Evolutionary conservation across 1,140 invertebrate genomes (phyloP), one percentile per base, ranked within the genome.

Genomic region (Brachionus koreanus): DNA sequence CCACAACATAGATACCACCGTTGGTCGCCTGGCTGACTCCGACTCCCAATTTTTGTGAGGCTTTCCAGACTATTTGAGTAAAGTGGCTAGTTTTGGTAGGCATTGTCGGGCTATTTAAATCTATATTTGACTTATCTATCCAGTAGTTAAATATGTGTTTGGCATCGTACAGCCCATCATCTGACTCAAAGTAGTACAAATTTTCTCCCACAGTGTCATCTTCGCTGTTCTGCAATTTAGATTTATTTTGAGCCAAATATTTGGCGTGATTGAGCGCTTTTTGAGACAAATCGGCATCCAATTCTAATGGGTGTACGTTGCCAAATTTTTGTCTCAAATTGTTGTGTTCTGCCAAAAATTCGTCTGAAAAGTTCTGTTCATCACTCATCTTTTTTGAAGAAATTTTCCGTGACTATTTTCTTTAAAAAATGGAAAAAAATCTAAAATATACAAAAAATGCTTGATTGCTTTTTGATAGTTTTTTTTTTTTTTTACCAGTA

Each of bases 11-110:
- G 13, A 57, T 61, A 12, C 46, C 49, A 10, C 61, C 61, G 19
- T 39, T 42, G 9, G 10, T 52, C 1, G 61, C 19, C 35, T 57
- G 25, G 4, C 49, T 43, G 10, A 65, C 23, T 16, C 76, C 76
- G 12, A 79, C 61, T 0, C 76, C 76, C 33, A 79, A 43, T 63
- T 65, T 79, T 42, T 39, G 16, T 6, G 19, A 42, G 25, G 23
- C 57, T 42, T 61, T 79, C 76, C 76, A 79, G 3, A 79, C 76
- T 10, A 79, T 79, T 79, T 79, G 76, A n/a, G 76, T 79, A 79
- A 79, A 79, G 57, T 79, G 76, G 25, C 33, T 79, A 2, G 49
- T 79, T 4, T 12, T 25, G 12, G 25, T 9, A 0, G 76, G 76
- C 12, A 29, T 29, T 46, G 23, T 16, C 37, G 16, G 35, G 2